phyloP scores from a whole-genome alignment of 2,797 vertebrate species.

The Uromys caudimaculatus region DNA sequence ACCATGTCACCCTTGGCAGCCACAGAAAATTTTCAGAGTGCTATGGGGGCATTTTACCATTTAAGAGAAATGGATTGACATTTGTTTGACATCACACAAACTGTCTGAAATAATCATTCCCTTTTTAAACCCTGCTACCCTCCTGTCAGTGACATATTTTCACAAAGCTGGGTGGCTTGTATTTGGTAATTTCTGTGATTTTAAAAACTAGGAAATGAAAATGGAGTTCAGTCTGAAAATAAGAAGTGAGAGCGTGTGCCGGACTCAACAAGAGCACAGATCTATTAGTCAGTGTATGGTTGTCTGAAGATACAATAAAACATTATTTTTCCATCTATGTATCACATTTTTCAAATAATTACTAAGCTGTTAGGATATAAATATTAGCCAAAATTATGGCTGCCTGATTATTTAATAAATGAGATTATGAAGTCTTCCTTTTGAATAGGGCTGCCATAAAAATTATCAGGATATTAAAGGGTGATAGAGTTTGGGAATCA shows the following conservation, averaged over 20 bases:
- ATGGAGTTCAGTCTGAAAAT: background rate
- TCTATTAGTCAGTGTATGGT: background rate
- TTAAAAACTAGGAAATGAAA: conserved; percentile 23
- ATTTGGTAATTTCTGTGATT: conserved; percentile 15
- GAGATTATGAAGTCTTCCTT: background rate
- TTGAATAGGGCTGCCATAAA: background rate
- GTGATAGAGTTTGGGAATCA: background rate
- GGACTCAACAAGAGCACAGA: background rate
- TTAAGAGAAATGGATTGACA: background rate
- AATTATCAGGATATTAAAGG: background rate
- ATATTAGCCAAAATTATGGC: conserved; percentile 21
- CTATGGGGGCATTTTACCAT: background rate
- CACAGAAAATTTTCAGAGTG: background rate
- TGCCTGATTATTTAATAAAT: conserved; percentile 3
- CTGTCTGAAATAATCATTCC: background rate
- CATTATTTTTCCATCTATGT: background rate
- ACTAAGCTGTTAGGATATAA: background rate
- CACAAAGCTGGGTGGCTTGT: background rate
- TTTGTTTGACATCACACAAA: background rate
- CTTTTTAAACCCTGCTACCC: background rate
- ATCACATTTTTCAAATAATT: background rate
- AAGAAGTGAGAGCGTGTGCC: background rate
- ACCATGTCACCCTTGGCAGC: background rate
- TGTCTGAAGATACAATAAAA: background rate
- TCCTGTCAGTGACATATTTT: background rate